Percentiles rank a stretch among this genome's conserved stretches.
Evolutionary conservation across 2,888 invertebrate genomes (phyloP).

Genomic region (Sympetrum striolatum): DNA sequence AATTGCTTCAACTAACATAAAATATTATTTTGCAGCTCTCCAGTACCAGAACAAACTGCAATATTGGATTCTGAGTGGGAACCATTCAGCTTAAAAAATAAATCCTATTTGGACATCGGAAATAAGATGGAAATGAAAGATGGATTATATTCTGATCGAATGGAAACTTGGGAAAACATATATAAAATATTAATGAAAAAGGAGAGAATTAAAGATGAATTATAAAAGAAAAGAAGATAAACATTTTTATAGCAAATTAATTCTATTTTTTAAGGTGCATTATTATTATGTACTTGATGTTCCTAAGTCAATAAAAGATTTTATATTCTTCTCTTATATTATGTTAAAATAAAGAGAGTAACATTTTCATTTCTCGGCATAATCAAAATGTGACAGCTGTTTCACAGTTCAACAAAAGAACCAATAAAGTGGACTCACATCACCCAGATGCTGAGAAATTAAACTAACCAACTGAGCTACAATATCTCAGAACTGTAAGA

Average conservation of each 20-base stretch:
- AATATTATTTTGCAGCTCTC: neutral
- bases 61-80: neutral
- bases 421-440: too few species aligned
- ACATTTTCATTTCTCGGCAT: too few species aligned
- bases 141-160: neutral
- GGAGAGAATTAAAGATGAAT: neutral
- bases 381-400: too few species aligned
- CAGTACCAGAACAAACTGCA: neutral
- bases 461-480: too few species aligned
- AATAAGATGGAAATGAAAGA: neutral
- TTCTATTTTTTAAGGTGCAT: too few species aligned
- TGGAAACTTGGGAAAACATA: neutral
- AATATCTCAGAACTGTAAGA: too few species aligned
- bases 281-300: too few species aligned
- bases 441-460: too few species aligned
- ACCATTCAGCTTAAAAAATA: neutral
- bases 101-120: conserved; percentile 15
- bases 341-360: too few species aligned
- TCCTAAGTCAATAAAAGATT: too few species aligned
- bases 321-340: too few species aligned
- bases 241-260: neutral
- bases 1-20: neutral
- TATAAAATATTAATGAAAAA: neutral
- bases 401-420: too few species aligned
- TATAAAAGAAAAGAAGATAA: neutral